phyloP scores from a whole-genome alignment of 2,797 vertebrate genomes.

The Acipenser ruthenus region DNA sequence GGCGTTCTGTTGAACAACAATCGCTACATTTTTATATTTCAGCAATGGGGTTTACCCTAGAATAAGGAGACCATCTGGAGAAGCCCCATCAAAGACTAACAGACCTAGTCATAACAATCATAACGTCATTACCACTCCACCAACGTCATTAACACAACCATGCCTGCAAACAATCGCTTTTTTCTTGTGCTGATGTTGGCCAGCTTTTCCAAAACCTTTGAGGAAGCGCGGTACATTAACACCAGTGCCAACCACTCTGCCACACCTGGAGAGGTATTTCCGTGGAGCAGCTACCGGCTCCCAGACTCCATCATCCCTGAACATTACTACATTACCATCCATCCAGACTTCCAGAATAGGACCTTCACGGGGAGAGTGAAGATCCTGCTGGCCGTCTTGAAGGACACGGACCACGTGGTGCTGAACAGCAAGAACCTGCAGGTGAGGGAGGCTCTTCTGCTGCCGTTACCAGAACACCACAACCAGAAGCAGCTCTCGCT shows the following conservation, averaged over 20 bases:
- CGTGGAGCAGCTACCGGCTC: constrained; percentile 17
- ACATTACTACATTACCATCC: constrained; percentile 19
- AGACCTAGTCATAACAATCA: too few species aligned
- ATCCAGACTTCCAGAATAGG: constrained; percentile 11
- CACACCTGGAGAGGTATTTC: constrained; percentile 2
- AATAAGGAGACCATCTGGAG: too few species aligned
- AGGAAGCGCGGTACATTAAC: background rate
- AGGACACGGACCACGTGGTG: constrained; percentile 11
- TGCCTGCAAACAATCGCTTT: background rate
- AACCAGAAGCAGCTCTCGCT: background rate
- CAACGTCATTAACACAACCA: too few species aligned
- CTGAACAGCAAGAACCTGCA: constrained; percentile 18
- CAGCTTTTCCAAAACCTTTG: background rate
- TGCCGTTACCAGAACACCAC: background rate
- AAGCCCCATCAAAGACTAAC: too few species aligned
- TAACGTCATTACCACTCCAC: too few species aligned
- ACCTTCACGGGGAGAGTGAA: constrained; percentile 13
- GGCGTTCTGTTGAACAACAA: too few species aligned
- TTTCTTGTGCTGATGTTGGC: background rate
- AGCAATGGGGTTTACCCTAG: too few species aligned
- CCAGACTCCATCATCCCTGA: constrained; percentile 15
- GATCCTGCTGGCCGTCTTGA: constrained; percentile 15
- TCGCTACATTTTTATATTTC: too few species aligned
- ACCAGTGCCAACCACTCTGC: background rate
- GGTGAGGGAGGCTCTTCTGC: constrained; percentile 8